Evolutionary conservation across 2,797 vertebrate genomes (phyloP), one percentile per base, ranked within the genome.

Genomic region (Neosilurus mollespiculum): DNA sequence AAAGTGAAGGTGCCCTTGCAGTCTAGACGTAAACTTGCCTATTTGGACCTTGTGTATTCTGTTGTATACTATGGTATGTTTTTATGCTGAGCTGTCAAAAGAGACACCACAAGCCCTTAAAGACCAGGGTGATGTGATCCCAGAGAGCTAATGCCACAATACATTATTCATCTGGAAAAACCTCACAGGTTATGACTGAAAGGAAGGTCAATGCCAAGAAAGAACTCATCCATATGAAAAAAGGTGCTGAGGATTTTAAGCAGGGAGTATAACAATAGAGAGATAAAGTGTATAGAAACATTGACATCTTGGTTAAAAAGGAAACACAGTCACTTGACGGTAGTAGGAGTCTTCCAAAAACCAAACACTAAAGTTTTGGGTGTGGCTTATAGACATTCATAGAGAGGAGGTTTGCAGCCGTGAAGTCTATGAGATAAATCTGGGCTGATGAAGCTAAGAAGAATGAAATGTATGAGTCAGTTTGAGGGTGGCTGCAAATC

Each of bases 1-100:
- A 20, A 71, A 58, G 16, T 58, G 73, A 85, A 85, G 80, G 84
- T 85, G 84, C 67, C 80, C 51, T 82, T 78, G 75, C 30, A 37
- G 53, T 65, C 80, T 72, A 56, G 67, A 56, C 59, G 56, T 10
- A 16, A 2, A 14, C 18, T 70, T 69, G 53, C 30, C 0, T 67
- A 59, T 54, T 81, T 67, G 54, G 61, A 62, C 56, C 18, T 9
- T 62, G 12, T 84, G 67, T 51, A 20, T 65, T 81, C 15, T 81
- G 30, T 64, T 62, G 24, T 76, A 14, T 24, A 49, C 18, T 18
- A 81, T 22, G 43, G 64, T 75, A 34, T 37, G n/a, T 37, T 73
- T 73, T 67, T 11, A 26, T 16, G 34, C 26, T 34, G 34, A 84
- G 80, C 51, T 58, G 59, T n/a, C 83, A 80, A 77, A 20, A 64